Conservation (phyloP, 2,888 invertebrate genomes). For the Polydrusus pterygomalis region DNA sequence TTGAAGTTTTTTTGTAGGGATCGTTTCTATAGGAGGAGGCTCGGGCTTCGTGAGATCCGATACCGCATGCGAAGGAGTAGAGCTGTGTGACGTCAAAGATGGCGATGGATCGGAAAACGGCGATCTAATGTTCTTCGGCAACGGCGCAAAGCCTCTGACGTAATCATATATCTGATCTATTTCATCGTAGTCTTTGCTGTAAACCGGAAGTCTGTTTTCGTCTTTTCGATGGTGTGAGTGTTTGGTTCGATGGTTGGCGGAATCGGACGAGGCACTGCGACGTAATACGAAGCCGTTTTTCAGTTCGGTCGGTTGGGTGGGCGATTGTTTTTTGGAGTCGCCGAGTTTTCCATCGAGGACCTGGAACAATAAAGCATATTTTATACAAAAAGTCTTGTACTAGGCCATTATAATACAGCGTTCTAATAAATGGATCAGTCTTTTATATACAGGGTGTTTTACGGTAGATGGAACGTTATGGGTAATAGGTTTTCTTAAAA, state of each 20-base stretch:
- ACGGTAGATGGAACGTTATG: too few relatives aligned
- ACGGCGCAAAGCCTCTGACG: constrained; percentile 92
- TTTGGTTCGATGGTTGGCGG: constrained; percentile 75
- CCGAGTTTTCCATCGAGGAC: constrained; percentile 87
- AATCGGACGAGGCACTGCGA: constrained; percentile 86
- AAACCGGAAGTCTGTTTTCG: constrained; percentile 76
- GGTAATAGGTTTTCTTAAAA: too few relatives aligned
- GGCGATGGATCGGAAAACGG: constrained; percentile 76
- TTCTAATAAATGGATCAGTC: too few relatives aligned
- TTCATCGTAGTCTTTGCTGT: constrained; percentile 92
- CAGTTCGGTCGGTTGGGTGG: constrained; percentile 69
- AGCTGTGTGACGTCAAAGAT: constrained; percentile 72
- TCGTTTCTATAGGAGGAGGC: constrained; percentile 94
- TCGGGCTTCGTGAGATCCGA: constrained; percentile 81
- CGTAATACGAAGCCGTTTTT: constrained; percentile 83
- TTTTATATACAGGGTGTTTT: too few relatives aligned
- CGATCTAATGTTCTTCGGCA: constrained; percentile 86
- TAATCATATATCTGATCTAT: constrained; percentile 98
- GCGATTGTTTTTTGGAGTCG: constrained; percentile 74
- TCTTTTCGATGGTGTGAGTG: constrained; percentile 73
- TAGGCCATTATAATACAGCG: too few relatives aligned
- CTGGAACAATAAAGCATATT: constrained; percentile 40
- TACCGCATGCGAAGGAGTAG: constrained; percentile 67
- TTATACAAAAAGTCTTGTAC: too few relatives aligned
- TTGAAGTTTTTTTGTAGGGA: constrained; percentile 87